These are phyloP conservation scores for Ennomos fuscantarius DNA, from an alignment of 2,888 invertebrate species.

Conservation along the genomic window DNA sequence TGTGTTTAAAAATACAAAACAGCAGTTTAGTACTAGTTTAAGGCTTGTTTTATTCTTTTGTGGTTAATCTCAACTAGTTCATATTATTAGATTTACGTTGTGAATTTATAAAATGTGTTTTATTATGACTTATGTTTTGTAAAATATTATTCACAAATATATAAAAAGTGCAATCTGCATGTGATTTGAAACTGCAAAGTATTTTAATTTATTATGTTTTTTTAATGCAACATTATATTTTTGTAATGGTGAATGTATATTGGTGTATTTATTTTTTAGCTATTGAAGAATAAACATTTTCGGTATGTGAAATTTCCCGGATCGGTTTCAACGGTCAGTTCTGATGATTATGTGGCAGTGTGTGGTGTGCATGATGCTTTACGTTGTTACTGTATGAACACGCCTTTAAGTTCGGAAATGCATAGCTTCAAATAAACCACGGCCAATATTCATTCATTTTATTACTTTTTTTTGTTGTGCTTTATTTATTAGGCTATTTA, in stretches of 20 bases:
- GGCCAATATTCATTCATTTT: conserved; percentile 73
- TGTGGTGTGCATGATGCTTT: conserved; percentile 78
- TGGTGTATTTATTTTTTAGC: conserved; percentile 84
- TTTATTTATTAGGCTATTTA: conserved; percentile 26
- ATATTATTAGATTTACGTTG: too few relatives aligned
- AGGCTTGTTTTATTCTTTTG: too few relatives aligned
- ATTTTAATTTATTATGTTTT: conserved; percentile 13
- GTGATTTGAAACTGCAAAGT: not conserved
- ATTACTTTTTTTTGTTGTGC: conserved; percentile 4
- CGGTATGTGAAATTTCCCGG: conserved; percentile 85
- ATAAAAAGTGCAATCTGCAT: too few relatives aligned
- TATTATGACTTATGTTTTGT: too few relatives aligned
- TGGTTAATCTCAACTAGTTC: too few relatives aligned
- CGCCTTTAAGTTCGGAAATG: conserved; percentile 35
- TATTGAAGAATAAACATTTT: conserved; percentile 84
- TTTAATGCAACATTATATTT: conserved; percentile 44
- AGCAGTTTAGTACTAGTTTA: too few relatives aligned
- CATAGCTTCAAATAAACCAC: conserved; percentile 54
- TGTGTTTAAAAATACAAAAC: too few relatives aligned
- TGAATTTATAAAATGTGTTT: too few relatives aligned
- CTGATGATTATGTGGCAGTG: conserved; percentile 70
- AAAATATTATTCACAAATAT: too few relatives aligned
- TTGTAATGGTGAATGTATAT: conserved; percentile 78
- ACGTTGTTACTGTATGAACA: conserved; percentile 39
- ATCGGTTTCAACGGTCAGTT: conserved; percentile 82